A percentile compares a stretch with the other conserved stretches of the same genome.
Conservation (phyloP, 2,113 vertebrate genomes). For the Isurus oxyrinchus region DNA sequence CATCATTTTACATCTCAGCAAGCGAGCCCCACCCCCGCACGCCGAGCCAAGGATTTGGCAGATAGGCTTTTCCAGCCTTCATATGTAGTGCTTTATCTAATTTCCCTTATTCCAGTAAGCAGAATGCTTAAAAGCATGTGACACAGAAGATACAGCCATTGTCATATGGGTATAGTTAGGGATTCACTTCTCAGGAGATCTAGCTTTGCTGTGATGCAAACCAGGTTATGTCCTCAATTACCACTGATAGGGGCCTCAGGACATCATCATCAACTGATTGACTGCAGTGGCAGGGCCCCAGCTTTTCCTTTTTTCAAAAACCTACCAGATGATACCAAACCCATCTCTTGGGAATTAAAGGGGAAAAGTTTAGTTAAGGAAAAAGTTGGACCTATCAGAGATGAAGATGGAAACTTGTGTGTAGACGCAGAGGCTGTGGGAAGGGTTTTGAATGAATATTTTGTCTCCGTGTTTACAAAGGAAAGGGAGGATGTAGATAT, state of each 20-base stretch:
- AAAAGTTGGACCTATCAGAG: too few species aligned
- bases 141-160: neutral
- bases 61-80: neutral
- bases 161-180: neutral
- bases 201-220: neutral
- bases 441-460: too few species aligned
- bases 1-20: too few species aligned
- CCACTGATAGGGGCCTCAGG: neutral
- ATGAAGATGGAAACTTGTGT: too few species aligned
- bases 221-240: neutral
- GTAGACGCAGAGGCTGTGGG: too few species aligned
- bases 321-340: neutral
- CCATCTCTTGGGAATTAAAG: too few species aligned
- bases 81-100: neutral
- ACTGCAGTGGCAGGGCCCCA: neutral
- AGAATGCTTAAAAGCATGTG: neutral
- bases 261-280: neutral
- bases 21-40: too few species aligned
- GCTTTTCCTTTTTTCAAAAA: neutral
- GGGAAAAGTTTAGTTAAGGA: too few species aligned
- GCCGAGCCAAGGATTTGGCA: too few species aligned
- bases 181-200: neutral
- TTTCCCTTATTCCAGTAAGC: neutral
- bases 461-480: too few species aligned
- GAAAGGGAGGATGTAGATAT: too few species aligned